Percentiles rank a stretch among this genome's conserved stretches.
These are phyloP conservation scores for Listronotus oregonensis DNA, from an alignment of 1,140 invertebrate species.

Conservation along the genomic window DNA sequence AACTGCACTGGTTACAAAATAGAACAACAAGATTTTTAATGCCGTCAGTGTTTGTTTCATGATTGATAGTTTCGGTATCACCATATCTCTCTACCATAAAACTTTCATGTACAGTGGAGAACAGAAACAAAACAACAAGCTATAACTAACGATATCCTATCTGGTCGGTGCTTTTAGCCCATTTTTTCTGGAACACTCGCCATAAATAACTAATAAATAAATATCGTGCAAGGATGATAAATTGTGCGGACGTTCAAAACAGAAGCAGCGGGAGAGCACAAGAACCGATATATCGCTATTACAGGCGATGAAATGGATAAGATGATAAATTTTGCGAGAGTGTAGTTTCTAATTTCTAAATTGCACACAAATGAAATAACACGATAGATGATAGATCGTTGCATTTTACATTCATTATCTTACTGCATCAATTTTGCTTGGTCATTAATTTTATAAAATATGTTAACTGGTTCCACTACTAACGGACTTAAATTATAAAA, in stretches of 20 bases:
- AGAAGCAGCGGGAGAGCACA: conserved; percentile 30
- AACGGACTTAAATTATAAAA: too few species aligned
- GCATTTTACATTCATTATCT: neutral
- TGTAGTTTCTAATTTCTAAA: conserved; percentile 10
- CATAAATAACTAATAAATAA: conserved; percentile 37
- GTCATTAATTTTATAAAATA: too few species aligned
- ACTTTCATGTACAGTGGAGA: conserved; percentile 17
- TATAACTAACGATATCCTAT: conserved; percentile 31
- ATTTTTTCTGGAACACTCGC: conserved; percentile 27
- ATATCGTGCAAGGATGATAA: conserved; percentile 35
- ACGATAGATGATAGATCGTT: conserved; percentile 1
- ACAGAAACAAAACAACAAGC: conserved; percentile 26
- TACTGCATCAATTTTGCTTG: too few species aligned
- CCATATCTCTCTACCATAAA: conserved; percentile 16
- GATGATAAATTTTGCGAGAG: conserved; percentile 14
- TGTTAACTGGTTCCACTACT: too few species aligned
- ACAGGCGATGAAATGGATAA: conserved; percentile 20
- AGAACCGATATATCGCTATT: conserved; percentile 20
- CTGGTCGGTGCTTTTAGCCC: conserved; percentile 19
- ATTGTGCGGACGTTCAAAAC: conserved; percentile 30
- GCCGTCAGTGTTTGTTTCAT: conserved; percentile 7
- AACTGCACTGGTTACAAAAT: too few species aligned
- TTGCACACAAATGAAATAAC: conserved; percentile 14
- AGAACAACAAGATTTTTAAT: conserved; percentile 4
- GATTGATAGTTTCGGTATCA: conserved; percentile 18